Percentiles rank a stretch among this genome's conserved stretches.
These are phyloP conservation scores for Lasioglossum malachurum DNA, from an alignment of 2,888 invertebrate species.

Conservation along the genomic window DNA sequence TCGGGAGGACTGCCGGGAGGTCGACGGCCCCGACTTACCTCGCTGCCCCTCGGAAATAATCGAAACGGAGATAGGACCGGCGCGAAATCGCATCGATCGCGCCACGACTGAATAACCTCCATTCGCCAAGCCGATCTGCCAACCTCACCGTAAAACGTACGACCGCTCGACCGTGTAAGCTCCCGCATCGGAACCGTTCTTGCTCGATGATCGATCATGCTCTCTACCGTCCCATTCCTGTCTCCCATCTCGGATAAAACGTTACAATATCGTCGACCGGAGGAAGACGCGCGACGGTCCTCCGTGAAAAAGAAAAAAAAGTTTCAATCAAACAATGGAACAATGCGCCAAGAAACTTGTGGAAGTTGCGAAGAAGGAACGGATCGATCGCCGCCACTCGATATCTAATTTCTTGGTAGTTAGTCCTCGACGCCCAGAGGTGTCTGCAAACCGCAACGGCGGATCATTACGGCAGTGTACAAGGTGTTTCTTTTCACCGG, in stretches of 20 bases:
- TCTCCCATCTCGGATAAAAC: conserved; percentile 39
- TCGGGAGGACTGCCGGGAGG: conserved; percentile 45
- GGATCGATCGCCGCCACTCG: neutral
- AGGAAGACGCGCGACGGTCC: conserved; percentile 16
- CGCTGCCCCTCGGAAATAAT: conserved; percentile 49
- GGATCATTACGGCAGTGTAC: neutral
- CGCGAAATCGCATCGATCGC: conserved; percentile 56
- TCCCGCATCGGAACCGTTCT: conserved; percentile 44
- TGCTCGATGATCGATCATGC: conserved; percentile 63
- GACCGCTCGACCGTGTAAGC: conserved; percentile 55
- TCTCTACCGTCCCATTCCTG: conserved; percentile 26
- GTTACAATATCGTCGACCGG: conserved; percentile 11
- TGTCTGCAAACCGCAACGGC: neutral
- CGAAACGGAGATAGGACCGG: conserved; percentile 41
- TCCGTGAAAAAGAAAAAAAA: neutral
- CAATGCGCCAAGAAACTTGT: neutral
- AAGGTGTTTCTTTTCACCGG: neutral
- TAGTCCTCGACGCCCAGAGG: neutral
- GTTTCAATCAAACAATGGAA: conserved; percentile 1
- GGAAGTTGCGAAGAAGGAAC: neutral
- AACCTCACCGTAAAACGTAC: conserved; percentile 60
- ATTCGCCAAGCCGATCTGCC: conserved; percentile 62
- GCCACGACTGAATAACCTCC: conserved; percentile 52
- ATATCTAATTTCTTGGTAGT: conserved; percentile 8
- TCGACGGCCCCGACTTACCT: conserved; percentile 45